Base-by-base conservation (phyloP, 2,113 vertebrate species). In the Ascaphus truei region DNA sequence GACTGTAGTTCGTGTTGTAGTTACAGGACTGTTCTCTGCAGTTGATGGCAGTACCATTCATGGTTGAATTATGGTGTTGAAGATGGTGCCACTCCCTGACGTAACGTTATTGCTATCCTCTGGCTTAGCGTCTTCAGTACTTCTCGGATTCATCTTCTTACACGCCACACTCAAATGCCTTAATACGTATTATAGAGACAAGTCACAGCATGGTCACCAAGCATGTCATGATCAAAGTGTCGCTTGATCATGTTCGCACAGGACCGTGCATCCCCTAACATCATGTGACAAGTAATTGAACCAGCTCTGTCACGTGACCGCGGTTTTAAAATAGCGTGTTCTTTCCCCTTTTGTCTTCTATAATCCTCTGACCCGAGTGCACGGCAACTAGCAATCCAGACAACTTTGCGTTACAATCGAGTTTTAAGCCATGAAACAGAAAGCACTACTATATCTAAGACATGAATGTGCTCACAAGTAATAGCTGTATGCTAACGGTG, bases 181-280 rank as follows among this genome's bases (percentile, higher is more conserved):
- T 69, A 37, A 69, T 51, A 18, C 22, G 25, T 59, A 50, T 69
- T 51, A 69, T n/a, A 18, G 4, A 55, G 15, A 55, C 23, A 55
- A 29, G 31, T 60, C 23, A 37, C 41, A 50, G 41, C 53, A 57
- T 58, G 53, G 41, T 31, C 39, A 34, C 26, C 29, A 58, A 60
- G 26, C 43, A 29, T 39, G 15, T 69, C 31, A 23, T 37, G 66
- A 69, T 68, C 53, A 59, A 67, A 67, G 63, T 15, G 26, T 33
- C 12, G 2, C 43, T 60, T 60, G 30, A 60, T 60, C 29, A 29
- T 60, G 43, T 39, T 69, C 56, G 50, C 18, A 50, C 15, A 29
- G 25, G 55, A 58, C 56, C 66, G 47, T 36, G 41, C 43, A 48
- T 43, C 50, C 29, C 63, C 50, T 68, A 59, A 68, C 43, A 36